Base-by-base conservation (phyloP, 2,888 invertebrate genomes). In the Coenonympha glycerion region DNA sequence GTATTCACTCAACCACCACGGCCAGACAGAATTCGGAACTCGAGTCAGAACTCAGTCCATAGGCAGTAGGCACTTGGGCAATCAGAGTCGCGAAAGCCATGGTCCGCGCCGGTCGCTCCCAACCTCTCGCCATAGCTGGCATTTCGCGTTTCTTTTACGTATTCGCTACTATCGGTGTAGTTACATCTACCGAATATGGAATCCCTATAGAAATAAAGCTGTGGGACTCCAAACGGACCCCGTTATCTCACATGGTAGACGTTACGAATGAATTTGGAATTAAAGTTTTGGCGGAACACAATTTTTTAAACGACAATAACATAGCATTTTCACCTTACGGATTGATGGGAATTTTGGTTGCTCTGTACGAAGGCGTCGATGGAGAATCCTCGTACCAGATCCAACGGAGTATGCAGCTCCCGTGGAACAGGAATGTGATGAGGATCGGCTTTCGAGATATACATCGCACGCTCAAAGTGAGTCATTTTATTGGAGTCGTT, bases 241-340 rank as follows among this genome's bases (percentile, higher is more conserved):
- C 94, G 2, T 85, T 91, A 56, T 91, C 93, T 58, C 88, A 91
- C 52, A 93, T 95, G 92, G 92, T 93, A 49, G 94, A 95, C 69
- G 89, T 93, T 30, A 91, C 93, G 34, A 95, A 95, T 73, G 91
- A 91, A 68, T 88, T 93, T 58, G 91, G 92, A 47, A 80, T 92
- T 56, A 90, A 90, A 71, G 88, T 93, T 62, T 86, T 95, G 0
- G 87, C 92, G 64, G 90, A 91, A 72, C 92, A 92, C 65, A 91
- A 92, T 66, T 90, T 91, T 75, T 86, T 91, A 63, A 93, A 92
- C 74, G 90, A 91, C 40, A 92, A 92, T 70, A 95, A 95, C 74
- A 92, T 95, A 47, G 95, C 94, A 3, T 92, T 95, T 69, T 95
- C 95, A 0, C 95, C 95, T 6, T 94, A 95, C 58, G 95, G 95